phyloP scores from a whole-genome alignment of 1,140 invertebrate genomes.

The Drosophila gunungcola region DNA sequence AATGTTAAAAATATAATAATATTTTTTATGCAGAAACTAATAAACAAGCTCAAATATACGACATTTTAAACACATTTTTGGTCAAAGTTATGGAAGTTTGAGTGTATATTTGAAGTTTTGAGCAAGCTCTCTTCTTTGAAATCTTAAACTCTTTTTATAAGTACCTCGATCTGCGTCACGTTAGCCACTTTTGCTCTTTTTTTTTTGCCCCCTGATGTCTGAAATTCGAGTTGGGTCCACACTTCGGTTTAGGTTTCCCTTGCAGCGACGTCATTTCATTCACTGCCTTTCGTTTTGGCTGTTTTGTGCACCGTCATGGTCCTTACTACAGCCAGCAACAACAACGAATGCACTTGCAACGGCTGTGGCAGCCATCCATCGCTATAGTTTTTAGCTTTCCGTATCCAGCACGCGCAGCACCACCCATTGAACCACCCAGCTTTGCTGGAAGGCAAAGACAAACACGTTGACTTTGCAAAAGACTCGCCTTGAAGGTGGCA shows the following conservation, averaged over 20 bases:
- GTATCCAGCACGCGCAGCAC: conserved; percentile 68
- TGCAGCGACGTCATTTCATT: conserved; percentile 72
- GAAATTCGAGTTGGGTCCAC: conserved; percentile 12
- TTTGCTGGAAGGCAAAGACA: conserved; percentile 73
- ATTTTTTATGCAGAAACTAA: no score
- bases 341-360: conserved; percentile 51
- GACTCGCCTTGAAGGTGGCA: conserved; percentile 65
- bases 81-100: not conserved
- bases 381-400: conserved; percentile 38
- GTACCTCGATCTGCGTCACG: conserved; percentile 31
- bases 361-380: conserved; percentile 30
- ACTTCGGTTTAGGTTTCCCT: not conserved
- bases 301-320: conserved; percentile 67
- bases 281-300: conserved; percentile 47
- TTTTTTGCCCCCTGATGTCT: not conserved
- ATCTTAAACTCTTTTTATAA: conserved; percentile 19
- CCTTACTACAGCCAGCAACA: conserved; percentile 60
- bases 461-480: conserved; percentile 70
- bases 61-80: no score
- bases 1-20: no score
- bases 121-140: not conserved
- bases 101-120: not conserved
- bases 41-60: no score
- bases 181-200: conserved; percentile 11
- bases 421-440: conserved; percentile 7